A percentile compares a stretch with the other conserved stretches of the same genome.
phyloP scores from a whole-genome alignment of 2,113 vertebrate species.

The Nasalis larvatus region DNA sequence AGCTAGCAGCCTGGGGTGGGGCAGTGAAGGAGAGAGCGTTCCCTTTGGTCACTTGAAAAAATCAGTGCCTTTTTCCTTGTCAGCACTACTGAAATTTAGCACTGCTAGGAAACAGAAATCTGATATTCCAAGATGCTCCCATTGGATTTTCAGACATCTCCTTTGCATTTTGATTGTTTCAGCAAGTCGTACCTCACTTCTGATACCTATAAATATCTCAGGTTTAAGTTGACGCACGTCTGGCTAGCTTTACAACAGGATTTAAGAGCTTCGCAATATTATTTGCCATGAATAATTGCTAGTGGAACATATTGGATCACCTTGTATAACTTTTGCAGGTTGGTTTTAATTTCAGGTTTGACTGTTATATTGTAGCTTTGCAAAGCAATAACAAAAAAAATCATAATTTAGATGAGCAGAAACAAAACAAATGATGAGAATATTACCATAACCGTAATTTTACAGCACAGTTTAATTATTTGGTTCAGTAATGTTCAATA shows the following conservation, averaged over 20 bases:
- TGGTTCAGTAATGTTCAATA: constrained; percentile 87
- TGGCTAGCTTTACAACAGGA: constrained; percentile 52
- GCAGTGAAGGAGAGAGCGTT: not conserved
- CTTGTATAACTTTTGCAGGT: constrained; percentile 74
- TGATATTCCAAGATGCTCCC: constrained; percentile 17
- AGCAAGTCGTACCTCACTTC: constrained; percentile 35
- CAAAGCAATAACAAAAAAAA: constrained; percentile 74
- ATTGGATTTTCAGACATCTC: not conserved
- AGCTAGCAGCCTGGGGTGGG: too few relatives aligned
- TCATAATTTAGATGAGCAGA: constrained; percentile 78
- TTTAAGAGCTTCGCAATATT: constrained; percentile 1
- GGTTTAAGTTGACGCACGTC: not conserved
- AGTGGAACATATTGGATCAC: constrained; percentile 48
- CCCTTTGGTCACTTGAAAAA: not conserved
- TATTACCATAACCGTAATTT: constrained; percentile 82
- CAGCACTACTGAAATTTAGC: constrained; percentile 28
- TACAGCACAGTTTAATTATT: constrained; percentile 86
- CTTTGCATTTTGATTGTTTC: constrained; percentile 56
- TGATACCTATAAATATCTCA: constrained; percentile 36
- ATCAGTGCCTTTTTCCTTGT: not conserved
- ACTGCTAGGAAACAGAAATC: constrained; percentile 33
- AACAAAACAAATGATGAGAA: constrained; percentile 79
- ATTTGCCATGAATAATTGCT: constrained; percentile 56
- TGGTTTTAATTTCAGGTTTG: constrained; percentile 72
- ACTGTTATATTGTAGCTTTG: constrained; percentile 71